phyloP scores from a whole-genome alignment of 92 coral and sea anemone species.

The Meandrina meandrites region DNA sequence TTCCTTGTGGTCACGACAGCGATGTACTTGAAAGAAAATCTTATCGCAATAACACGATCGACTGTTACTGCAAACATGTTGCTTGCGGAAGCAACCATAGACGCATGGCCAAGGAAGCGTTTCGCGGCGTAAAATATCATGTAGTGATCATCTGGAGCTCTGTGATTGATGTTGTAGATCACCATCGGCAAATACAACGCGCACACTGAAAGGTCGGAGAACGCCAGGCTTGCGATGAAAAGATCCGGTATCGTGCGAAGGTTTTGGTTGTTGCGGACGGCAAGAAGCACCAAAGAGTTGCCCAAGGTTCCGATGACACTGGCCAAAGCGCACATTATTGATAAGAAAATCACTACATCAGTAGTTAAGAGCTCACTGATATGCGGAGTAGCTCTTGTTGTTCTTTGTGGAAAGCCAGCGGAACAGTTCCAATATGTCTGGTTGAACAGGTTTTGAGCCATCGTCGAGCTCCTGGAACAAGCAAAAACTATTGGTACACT shows the following conservation, averaged over 20 bases:
- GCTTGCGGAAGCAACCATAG: constrained; percentile 63
- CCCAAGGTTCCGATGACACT: constrained; percentile 51
- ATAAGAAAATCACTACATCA: not conserved
- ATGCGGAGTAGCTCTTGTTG: not conserved
- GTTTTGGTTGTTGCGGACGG: constrained; percentile 31
- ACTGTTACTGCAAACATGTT: constrained; percentile 72
- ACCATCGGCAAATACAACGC: constrained; percentile 44
- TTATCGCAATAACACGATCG: constrained; percentile 65
- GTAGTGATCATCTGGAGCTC: not conserved
- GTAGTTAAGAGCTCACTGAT: not conserved
- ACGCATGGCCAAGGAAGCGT: constrained; percentile 45
- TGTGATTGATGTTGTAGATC: constrained; percentile 11
- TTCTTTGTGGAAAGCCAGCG: not conserved
- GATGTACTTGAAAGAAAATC: constrained; percentile 50
- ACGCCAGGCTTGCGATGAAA: constrained; percentile 73
- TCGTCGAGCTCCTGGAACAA: no score
- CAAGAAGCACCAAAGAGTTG: constrained; percentile 52
- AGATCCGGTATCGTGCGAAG: constrained; percentile 65
- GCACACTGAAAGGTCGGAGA: constrained; percentile 61
- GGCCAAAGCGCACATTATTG: constrained; percentile 16
- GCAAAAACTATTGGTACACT: no score
- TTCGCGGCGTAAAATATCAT: not conserved
- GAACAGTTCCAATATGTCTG: not conserved
- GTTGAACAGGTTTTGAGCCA: no score
- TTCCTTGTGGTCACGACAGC: constrained; percentile 26